These are phyloP conservation scores for Dunckerocampus dactyliophorus DNA, from an alignment of 2,113 vertebrate genomes.

Conservation along the genomic window DNA sequence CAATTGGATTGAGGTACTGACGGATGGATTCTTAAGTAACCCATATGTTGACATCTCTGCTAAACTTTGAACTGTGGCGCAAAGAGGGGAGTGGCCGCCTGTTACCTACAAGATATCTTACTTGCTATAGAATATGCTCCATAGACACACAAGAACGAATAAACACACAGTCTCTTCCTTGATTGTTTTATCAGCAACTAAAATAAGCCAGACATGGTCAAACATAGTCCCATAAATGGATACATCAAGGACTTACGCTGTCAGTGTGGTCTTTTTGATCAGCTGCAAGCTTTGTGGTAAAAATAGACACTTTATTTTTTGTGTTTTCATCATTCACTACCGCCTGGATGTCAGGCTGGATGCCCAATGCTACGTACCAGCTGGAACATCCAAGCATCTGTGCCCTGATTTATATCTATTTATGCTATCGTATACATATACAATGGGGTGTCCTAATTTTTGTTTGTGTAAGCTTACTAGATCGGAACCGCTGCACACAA, in stretches of 20 bases:
- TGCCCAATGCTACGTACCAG: constrained; percentile 45
- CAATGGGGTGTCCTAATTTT: too few species aligned
- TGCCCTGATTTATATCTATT: constrained; percentile 36
- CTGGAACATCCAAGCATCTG: constrained; percentile 23
- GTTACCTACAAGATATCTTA: constrained; percentile 29
- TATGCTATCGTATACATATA: too few species aligned
- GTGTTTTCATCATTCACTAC: constrained; percentile 31
- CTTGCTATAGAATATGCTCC: constrained; percentile 14
- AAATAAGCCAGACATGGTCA: not conserved
- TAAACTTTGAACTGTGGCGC: constrained; percentile 45
- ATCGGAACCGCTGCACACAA: too few species aligned
- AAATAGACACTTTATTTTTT: constrained; percentile 45
- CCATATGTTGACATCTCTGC: constrained; percentile 20
- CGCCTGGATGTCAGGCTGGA: constrained; percentile 18
- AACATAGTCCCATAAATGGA: constrained; percentile 13
- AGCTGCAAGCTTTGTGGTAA: constrained; percentile 31
- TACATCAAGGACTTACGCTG: constrained; percentile 5
- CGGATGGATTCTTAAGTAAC: constrained; percentile 21
- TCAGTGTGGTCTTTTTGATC: constrained; percentile 44
- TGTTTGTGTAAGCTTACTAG: too few species aligned
- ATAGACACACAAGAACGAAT: not conserved
- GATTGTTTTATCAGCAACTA: too few species aligned
- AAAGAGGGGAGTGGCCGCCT: constrained; percentile 46
- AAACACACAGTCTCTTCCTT: not conserved
- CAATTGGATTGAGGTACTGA: constrained; percentile 11